These are phyloP conservation scores for Takifugu flavidus DNA, from an alignment of 2,113 vertebrate species.

Conservation along the genomic window DNA sequence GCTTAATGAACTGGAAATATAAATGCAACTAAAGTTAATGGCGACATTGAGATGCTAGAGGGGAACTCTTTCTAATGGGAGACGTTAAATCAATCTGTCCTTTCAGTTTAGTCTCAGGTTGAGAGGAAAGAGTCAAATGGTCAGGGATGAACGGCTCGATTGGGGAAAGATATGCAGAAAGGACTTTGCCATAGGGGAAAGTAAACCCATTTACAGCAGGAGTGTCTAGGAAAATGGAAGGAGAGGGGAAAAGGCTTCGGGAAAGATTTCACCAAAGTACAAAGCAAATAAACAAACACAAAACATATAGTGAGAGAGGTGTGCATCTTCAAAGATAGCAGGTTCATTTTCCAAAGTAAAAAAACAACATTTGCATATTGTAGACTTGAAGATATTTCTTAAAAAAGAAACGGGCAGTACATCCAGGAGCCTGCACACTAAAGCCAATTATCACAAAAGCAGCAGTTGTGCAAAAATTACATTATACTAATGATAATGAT, in stretches of 20 bases:
- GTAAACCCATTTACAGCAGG: constrained; percentile 69
- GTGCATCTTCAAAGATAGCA: constrained; percentile 52
- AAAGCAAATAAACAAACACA: constrained; percentile 51
- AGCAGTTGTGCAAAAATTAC: constrained; percentile 27
- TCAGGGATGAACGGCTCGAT: constrained; percentile 43
- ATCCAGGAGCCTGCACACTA: constrained; percentile 21
- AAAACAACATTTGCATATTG: constrained; percentile 32
- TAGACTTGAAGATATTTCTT: constrained; percentile 44
- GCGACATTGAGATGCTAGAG: constrained; percentile 16
- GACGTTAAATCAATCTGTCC: constrained; percentile 37
- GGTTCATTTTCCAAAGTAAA: constrained; percentile 55
- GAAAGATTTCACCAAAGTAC: constrained; percentile 48
- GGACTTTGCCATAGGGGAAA: constrained; percentile 66
- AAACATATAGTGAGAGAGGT: constrained; percentile 22
- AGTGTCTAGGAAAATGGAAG: constrained; percentile 56
- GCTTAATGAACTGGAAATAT: constrained; percentile 3
- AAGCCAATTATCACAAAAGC: constrained; percentile 40
- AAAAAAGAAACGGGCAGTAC: constrained; percentile 7
- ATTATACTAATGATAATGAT: constrained; percentile 40
- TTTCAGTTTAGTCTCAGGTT: constrained; percentile 25
- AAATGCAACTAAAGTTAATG: constrained; percentile 11
- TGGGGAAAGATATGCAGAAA: constrained; percentile 33
- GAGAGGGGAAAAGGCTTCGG: constrained; percentile 26
- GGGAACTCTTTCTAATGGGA: constrained; percentile 22
- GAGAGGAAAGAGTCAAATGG: constrained; percentile 17